Conservation (phyloP, 1,140 invertebrate species). For the Dreissena rostriformis region DNA sequence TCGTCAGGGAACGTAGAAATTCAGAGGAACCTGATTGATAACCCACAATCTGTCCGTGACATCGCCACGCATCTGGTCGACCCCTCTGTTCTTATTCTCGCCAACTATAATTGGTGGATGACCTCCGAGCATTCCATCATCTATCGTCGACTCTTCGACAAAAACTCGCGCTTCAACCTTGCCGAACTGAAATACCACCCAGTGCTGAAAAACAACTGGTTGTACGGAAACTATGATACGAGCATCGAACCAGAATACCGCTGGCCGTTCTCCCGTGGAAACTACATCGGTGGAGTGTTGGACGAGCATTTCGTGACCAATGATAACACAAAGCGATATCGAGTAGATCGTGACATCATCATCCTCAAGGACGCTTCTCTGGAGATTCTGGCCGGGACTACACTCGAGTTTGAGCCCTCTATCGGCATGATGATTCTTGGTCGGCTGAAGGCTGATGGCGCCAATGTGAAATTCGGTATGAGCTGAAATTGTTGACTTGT, state of each 20-base stretch:
- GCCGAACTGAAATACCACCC: constrained; percentile 79
- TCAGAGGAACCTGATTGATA: constrained; percentile 95
- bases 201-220: constrained; percentile 67
- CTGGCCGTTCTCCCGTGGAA: constrained; percentile 64
- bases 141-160: constrained; percentile 77
- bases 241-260: constrained; percentile 63
- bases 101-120: constrained; percentile 97
- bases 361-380: constrained; percentile 69
- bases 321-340: constrained; percentile 62
- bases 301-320: constrained; percentile 63
- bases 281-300: constrained; percentile 73
- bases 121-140: constrained; percentile 76
- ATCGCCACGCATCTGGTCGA: constrained; percentile 97
- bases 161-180: constrained; percentile 78
- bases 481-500: background rate
- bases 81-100: constrained; percentile 96
- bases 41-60: constrained; percentile 93
- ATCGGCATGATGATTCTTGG: constrained; percentile 99
- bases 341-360: constrained; percentile 78
- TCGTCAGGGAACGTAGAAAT: constrained; percentile 93
- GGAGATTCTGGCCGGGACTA: constrained; percentile 87
- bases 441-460: constrained; percentile 86
- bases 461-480: constrained; percentile 15
- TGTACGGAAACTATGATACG: constrained; percentile 70
- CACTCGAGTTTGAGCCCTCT: constrained; percentile 90